phyloP scores from a whole-genome alignment of 2,797 vertebrate species.

The Mormyrops boulengeri region DNA sequence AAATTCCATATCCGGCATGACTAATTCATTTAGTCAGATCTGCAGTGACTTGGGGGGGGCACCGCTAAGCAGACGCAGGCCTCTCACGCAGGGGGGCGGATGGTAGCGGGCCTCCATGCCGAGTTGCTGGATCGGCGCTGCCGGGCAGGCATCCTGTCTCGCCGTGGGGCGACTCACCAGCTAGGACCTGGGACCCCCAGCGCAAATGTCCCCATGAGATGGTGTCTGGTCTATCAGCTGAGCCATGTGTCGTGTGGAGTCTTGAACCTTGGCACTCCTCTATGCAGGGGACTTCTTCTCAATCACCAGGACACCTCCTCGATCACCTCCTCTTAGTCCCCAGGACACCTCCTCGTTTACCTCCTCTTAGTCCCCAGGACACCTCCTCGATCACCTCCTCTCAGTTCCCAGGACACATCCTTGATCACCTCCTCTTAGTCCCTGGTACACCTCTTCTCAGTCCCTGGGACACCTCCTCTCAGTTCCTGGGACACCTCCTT shows the following conservation, averaged over 20 bases:
- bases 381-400: not conserved
- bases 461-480: not conserved
- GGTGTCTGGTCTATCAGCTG: not conserved
- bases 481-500: too few species aligned
- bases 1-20: conserved; percentile 9
- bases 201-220: not conserved
- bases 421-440: not conserved
- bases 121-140: not conserved
- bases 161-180: not conserved
- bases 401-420: not conserved
- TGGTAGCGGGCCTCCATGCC: not conserved
- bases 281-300: not conserved
- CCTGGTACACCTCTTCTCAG: not conserved
- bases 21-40: conserved; percentile 1
- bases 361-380: not conserved
- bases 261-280: not conserved
- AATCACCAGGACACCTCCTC: not conserved
- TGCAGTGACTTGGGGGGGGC: not conserved
- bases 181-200: not conserved
- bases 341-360: not conserved
- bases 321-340: not conserved
- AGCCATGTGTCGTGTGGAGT: not conserved
- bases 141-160: not conserved
- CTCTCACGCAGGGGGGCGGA: not conserved
- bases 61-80: not conserved